Evolutionary conservation across 2,113 vertebrate species (phyloP), one percentile per base, ranked within the genome.

Genomic region (Hippocampus comes): DNA sequence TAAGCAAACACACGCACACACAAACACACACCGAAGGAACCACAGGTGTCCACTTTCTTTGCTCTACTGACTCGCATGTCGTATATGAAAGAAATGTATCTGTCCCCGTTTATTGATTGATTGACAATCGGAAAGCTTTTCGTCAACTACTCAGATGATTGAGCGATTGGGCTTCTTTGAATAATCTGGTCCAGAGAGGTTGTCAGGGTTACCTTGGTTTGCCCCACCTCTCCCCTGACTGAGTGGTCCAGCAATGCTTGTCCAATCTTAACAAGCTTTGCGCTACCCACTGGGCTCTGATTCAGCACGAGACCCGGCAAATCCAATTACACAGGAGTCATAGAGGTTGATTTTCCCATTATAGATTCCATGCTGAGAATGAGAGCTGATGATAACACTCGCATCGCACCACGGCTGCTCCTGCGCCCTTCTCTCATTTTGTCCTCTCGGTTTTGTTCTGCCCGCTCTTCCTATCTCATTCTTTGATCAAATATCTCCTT

Each of bases 191-290:
- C 75, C 74, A 84, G 82, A 85, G 85, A 88, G 88, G 90, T 90
- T 90, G 91, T 90, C 88, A 88, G 81, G 90, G 87, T 87, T 91
- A 90, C 88, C 81, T 91, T 74, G 77, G 73, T 74, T 71, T 2
- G 70, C 78, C 87, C 85, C 87, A 83, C 84, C 89, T 86, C 78
- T 79, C 73, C 78, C 71, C 65, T 49, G 59, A 80, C 83, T 76
- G 82, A 83, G 77, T 77, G 9, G 79, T 78, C 80, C 86, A 78
- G 91, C 87, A 89, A 93, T 94, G 92, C 91, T 93, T 92, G 92
- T 94, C 93, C 93, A 92, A 90, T 89, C 91, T 92, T 94, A 94
- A 94, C 93, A 93, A 93, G 93, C 92, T 93, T 93, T 93, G 90
- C 83, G 90, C 91, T 91, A 89, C 93, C 92, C 89, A 93, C 91